A percentile compares a stretch with the other conserved stretches of the same genome.
Conservation (phyloP, 2,888 invertebrate species). For the Limulus polyphemus region DNA sequence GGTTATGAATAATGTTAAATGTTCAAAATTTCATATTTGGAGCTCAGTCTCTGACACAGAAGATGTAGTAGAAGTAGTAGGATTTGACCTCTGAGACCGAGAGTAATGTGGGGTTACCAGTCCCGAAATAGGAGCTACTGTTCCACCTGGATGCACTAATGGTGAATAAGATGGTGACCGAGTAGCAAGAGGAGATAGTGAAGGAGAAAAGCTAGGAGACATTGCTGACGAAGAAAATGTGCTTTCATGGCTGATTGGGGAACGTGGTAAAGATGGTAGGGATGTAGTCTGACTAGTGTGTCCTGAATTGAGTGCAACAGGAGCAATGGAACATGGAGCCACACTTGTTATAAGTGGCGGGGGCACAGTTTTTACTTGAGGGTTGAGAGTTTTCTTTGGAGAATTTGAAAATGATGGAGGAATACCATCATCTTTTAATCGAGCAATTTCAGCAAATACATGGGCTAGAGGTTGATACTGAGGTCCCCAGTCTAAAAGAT, state of each 20-base stretch:
- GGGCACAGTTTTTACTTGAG: constrained; percentile 40
- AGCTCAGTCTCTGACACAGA: constrained; percentile 32
- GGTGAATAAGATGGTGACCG: constrained; percentile 89
- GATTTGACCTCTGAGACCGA: constrained; percentile 41
- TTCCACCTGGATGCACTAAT: constrained; percentile 40
- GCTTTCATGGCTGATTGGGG: constrained; percentile 86
- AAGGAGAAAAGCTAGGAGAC: constrained; percentile 91
- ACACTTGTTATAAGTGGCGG: constrained; percentile 81
- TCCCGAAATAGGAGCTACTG: constrained; percentile 18
- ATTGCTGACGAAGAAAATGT: constrained; percentile 52
- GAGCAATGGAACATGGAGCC: constrained; percentile 71
- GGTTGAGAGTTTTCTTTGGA: constrained; percentile 29
- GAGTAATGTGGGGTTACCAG: constrained; percentile 21
- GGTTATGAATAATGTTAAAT: no score
- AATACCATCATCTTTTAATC: constrained; percentile 24
- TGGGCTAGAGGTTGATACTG: constrained; percentile 95
- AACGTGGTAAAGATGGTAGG: constrained; percentile 66
- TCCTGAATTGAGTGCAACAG: constrained; percentile 49
- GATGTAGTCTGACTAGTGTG: constrained; percentile 40
- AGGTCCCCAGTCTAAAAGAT: constrained; percentile 89
- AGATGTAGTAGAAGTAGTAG: constrained; percentile 27
- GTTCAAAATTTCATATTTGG: constrained; percentile 24
- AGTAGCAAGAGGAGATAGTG: constrained; percentile 81
- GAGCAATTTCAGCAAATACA: constrained; percentile 91
- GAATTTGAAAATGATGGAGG: constrained; percentile 9